These are phyloP conservation scores for Adelphocoris suturalis DNA, from an alignment of 2,888 invertebrate species.

Conservation along the genomic window DNA sequence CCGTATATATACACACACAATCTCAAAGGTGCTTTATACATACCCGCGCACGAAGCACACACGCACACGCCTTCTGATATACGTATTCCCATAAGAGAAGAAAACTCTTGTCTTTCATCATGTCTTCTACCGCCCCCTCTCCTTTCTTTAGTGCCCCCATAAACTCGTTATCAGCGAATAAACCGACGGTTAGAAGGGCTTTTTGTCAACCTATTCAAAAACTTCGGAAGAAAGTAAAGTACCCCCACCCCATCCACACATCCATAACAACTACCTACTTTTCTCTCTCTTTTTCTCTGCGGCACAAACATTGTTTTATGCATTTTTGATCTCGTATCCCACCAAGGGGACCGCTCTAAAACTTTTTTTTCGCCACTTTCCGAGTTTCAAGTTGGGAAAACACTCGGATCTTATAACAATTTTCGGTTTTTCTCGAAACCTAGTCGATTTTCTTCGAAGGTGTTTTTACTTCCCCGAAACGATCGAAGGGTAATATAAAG, in stretches of 20 bases:
- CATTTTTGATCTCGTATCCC: no score
- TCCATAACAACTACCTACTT: no score
- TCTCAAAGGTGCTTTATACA: background rate
- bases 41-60: background rate
- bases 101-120: background rate
- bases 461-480: no score
- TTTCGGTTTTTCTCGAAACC: no score
- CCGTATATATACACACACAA: background rate
- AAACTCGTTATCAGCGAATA: slow-evolving; percentile 30
- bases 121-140: background rate
- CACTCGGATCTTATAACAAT: no score
- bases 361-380: no score
- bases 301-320: no score
- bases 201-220: slow-evolving; percentile 22
- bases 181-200: slow-evolving; percentile 1
- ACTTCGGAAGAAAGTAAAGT: background rate
- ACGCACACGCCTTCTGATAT: background rate
- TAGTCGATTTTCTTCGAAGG: no score
- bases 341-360: no score
- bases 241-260: background rate
- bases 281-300: no score
- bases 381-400: no score
- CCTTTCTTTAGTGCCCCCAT: background rate
- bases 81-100: background rate
- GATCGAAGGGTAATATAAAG: no score